Percentiles rank a stretch among this genome's conserved stretches.
phyloP scores from a whole-genome alignment of 2,113 vertebrate species.

The Tragelaphus imberbis region DNA sequence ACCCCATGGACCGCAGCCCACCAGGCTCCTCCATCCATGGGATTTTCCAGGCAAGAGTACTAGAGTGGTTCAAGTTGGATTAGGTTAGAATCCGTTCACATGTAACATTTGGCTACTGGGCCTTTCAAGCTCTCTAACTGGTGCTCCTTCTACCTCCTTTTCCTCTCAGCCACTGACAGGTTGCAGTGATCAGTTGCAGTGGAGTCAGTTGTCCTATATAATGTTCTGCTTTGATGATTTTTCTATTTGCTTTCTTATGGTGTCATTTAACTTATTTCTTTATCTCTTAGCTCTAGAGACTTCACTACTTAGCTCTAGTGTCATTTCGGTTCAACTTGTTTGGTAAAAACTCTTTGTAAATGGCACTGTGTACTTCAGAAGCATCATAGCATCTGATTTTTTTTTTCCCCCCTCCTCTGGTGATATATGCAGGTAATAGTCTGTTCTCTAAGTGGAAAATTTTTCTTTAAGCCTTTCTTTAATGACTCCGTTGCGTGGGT shows the following conservation, averaged over 20 bases:
- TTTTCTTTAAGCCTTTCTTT: not conserved
- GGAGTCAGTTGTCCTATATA: not conserved
- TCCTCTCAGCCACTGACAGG: not conserved
- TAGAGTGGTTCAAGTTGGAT: not conserved
- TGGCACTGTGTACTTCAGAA: not conserved
- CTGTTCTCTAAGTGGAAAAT: not conserved
- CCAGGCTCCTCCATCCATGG: no score
- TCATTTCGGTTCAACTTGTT: not conserved
- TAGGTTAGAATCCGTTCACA: not conserved
- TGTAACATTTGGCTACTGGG: not conserved
- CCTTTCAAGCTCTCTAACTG: not conserved
- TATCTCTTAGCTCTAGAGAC: not conserved
- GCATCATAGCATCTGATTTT: not conserved
- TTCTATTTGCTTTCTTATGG: not conserved
- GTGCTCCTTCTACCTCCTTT: not conserved
- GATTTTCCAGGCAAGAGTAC: no score
- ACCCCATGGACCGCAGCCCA: no score
- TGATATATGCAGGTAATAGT: not conserved
- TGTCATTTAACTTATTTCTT: conserved; percentile 10
- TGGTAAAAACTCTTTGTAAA: not conserved
- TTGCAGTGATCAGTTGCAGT: not conserved
- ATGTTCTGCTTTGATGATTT: not conserved
- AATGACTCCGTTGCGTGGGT: not conserved
- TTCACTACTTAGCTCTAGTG: not conserved
- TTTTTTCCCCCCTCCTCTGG: not conserved